These are phyloP conservation scores for Heterodera filipjevi DNA, from an alignment of 2,888 invertebrate species.

Conservation along the genomic window DNA sequence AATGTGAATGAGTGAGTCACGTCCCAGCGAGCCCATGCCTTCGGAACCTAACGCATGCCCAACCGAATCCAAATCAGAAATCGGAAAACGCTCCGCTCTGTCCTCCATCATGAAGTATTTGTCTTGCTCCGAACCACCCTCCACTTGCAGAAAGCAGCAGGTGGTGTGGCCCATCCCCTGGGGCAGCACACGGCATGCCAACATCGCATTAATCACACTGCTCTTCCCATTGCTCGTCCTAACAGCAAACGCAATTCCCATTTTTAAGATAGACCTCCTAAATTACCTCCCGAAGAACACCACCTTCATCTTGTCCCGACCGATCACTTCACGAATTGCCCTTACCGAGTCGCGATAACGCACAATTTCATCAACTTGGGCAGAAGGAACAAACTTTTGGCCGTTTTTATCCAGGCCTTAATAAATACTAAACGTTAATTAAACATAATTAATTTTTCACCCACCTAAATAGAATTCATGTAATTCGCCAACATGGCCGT, in stretches of 20 bases:
- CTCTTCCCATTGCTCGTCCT: conserved; percentile 99
- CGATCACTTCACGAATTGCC: conserved; percentile 90
- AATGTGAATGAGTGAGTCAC: conserved; percentile 71
- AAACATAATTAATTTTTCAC: neutral
- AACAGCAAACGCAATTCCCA: too few species aligned
- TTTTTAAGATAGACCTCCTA: too few species aligned
- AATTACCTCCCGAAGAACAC: too few species aligned
- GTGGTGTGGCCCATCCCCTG: conserved; percentile 98
- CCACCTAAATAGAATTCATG: conserved; percentile 67
- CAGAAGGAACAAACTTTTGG: conserved; percentile 74
- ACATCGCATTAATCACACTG: conserved; percentile 99
- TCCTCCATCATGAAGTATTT: conserved; percentile 84
- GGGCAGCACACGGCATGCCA: conserved; percentile 91
- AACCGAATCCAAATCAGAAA: conserved; percentile 49
- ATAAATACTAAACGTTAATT: too few species aligned
- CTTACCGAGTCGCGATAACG: conserved; percentile 83
- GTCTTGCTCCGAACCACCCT: conserved; percentile 82
- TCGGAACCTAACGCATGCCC: conserved; percentile 53
- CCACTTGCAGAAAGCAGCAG: conserved; percentile 97
- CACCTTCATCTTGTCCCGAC: conserved; percentile 99
- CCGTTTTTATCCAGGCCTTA: conserved; percentile 26
- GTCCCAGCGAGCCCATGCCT: conserved; percentile 48
- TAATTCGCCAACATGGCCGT: conserved; percentile 87
- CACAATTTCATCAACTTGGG: conserved; percentile 77
- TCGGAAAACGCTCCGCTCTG: conserved; percentile 77